Conservation (phyloP, 2,888 invertebrate genomes). For the Choristoneura rosaceana region DNA sequence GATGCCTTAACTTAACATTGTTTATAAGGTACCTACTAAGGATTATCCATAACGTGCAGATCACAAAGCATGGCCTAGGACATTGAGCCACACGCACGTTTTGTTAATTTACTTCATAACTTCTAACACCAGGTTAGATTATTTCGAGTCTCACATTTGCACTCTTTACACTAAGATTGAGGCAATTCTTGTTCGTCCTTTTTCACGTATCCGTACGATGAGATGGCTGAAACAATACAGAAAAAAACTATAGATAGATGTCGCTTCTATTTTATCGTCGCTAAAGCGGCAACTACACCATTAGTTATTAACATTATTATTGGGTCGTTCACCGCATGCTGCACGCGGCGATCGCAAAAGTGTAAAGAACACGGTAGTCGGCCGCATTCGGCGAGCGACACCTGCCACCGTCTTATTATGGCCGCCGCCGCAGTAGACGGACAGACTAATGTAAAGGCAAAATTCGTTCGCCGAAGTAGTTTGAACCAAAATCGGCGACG, state of each 20-base stretch:
- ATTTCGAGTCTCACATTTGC: neutral
- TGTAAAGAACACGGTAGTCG: too few species aligned
- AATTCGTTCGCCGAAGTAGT: too few species aligned
- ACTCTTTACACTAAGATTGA: neutral
- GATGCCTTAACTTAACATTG: constrained; percentile 5
- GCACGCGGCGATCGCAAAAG: too few species aligned
- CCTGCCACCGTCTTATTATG: too few species aligned
- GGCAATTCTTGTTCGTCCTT: constrained; percentile 45
- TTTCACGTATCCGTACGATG: constrained; percentile 90
- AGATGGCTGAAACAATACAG: constrained; percentile 85
- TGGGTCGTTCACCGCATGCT: too few species aligned
- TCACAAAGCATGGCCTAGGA: constrained; percentile 11
- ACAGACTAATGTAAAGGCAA: too few species aligned
- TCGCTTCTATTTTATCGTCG: too few species aligned
- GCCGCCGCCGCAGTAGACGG: too few species aligned
- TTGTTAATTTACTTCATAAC: constrained; percentile 4
- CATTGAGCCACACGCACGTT: constrained; percentile 21
- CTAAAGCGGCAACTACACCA: too few species aligned
- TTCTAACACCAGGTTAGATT: neutral
- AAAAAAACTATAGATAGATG: constrained; percentile 10
- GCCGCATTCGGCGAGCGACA: too few species aligned
- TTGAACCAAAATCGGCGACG: too few species aligned
- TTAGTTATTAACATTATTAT: too few species aligned
- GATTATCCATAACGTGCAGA: constrained; percentile 2
- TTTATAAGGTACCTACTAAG: neutral